Percentiles rank a stretch among this genome's conserved stretches.
phyloP scores from a whole-genome alignment of 2,797 vertebrate species.

The Hyperoplus immaculatus region DNA sequence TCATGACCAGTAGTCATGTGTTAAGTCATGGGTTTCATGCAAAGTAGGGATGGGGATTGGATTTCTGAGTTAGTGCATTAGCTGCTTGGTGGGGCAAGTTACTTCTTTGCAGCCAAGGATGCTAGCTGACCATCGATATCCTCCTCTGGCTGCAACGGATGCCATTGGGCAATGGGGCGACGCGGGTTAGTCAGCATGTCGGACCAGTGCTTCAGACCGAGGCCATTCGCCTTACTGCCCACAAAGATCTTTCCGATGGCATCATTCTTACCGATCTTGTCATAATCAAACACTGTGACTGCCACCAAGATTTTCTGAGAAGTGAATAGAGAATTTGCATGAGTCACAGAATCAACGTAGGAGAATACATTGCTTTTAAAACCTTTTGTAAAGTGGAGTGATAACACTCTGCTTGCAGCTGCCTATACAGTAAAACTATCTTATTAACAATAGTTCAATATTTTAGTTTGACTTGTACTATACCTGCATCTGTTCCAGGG shows the following conservation, averaged over 20 bases:
- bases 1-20: conserved; percentile 68
- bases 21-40: conserved; percentile 84
- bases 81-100: conserved; percentile 74
- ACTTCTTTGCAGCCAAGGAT: conserved; percentile 93
- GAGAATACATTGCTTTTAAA: not conserved
- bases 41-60: conserved; percentile 65
- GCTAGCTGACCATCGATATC: conserved; percentile 92
- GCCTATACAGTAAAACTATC: not conserved
- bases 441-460: not conserved
- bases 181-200: conserved; percentile 98
- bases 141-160: conserved; percentile 95
- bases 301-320: conserved; percentile 96
- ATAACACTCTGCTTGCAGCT: not conserved
- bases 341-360: not conserved
- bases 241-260: conserved; percentile 99
- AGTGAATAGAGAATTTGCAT: conserved; percentile 12
- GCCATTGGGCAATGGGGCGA: conserved; percentile 98
- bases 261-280: conserved; percentile 99
- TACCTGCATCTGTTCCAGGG: conserved; percentile 99
- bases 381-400: not conserved
- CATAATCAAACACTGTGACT: conserved; percentile 98
- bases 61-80: conserved; percentile 77
- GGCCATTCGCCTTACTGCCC: conserved; percentile 91
- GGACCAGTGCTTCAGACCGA: conserved; percentile 97
- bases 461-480: conserved; percentile 3